Evolutionary conservation across 1,140 invertebrate genomes (phyloP).

Genomic region (Penaeus vannamei): DNA sequence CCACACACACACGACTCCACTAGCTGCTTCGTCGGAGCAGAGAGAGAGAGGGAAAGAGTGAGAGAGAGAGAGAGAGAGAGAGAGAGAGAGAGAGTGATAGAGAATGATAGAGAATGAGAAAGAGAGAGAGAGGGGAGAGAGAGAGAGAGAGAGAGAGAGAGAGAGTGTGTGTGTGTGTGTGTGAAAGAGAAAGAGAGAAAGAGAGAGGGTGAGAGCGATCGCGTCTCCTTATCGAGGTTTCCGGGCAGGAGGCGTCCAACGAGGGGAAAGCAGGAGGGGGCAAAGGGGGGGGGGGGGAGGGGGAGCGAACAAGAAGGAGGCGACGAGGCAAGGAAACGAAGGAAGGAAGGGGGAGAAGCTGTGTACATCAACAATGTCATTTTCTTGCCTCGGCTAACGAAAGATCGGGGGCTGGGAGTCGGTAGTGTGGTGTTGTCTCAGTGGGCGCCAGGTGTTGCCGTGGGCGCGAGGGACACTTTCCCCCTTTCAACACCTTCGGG

Average conservation of each 20-base stretch:
- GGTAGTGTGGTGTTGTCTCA: not conserved
- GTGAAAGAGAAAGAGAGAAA: not conserved
- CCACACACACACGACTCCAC: too few species aligned
- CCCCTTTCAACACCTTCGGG: too few species aligned
- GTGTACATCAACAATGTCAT: constrained; percentile 47
- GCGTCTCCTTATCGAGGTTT: constrained; percentile 40
- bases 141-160: not conserved
- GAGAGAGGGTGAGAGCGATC: constrained; percentile 4
- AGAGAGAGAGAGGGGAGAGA: too few species aligned
- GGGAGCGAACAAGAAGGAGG: not conserved
- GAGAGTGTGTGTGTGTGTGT: not conserved
- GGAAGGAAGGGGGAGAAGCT: not conserved
- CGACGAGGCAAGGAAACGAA: not conserved
- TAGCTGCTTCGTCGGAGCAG: too few species aligned
- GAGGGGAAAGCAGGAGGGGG: constrained; percentile 16
- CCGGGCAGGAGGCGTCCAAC: constrained; percentile 43
- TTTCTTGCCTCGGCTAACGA: constrained; percentile 39
- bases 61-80: too few species aligned
- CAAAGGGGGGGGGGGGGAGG: not conserved
- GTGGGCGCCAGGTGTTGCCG: not conserved
- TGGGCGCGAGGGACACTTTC: not conserved
- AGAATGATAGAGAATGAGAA: too few species aligned
- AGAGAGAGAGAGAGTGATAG: too few species aligned
- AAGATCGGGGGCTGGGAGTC: constrained; percentile 16
- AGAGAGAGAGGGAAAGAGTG: too few species aligned